Evolutionary conservation across 2,113 vertebrate species (phyloP).

Genomic region (Chrysochloris asiatica): DNA sequence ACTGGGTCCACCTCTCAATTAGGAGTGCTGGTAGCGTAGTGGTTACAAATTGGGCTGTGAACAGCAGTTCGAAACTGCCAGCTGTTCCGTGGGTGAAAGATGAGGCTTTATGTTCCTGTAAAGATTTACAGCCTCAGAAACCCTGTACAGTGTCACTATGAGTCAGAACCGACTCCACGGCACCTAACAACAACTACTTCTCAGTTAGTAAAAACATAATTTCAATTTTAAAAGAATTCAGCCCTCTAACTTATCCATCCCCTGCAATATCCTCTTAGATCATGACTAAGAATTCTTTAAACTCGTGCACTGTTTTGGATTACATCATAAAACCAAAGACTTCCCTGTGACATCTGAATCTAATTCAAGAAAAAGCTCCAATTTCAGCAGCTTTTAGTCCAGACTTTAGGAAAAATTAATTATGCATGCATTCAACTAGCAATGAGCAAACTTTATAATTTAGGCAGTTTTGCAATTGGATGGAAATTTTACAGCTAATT

Average conservation of each 20-base stretch:
- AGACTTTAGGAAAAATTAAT: slow-evolving; percentile 79
- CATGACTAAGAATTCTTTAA: slow-evolving; percentile 19
- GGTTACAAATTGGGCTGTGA: too few relatives aligned
- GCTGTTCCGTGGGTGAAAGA: too few relatives aligned
- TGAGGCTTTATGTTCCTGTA: too few relatives aligned
- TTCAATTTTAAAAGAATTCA: slow-evolving; percentile 22
- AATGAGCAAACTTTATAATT: slow-evolving; percentile 80
- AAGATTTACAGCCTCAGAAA: too few relatives aligned
- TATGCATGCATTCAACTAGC: slow-evolving; percentile 81
- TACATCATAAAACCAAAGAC: slow-evolving; percentile 67
- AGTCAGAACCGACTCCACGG: too few relatives aligned
- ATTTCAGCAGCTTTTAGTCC: slow-evolving; percentile 79
- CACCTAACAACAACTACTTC: too few relatives aligned
- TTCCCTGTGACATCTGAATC: slow-evolving; percentile 72
- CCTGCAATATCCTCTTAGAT: neutral
- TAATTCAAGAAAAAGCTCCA: slow-evolving; percentile 77
- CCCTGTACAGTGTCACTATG: too few relatives aligned
- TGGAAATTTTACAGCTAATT: slow-evolving; percentile 79
- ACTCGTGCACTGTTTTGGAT: neutral
- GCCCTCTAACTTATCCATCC: neutral
- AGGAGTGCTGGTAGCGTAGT: too few relatives aligned
- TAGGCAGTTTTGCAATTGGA: slow-evolving; percentile 77
- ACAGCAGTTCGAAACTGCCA: too few relatives aligned
- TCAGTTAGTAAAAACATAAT: neutral
- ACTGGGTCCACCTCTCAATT: neutral